Percentiles rank a stretch among this genome's conserved stretches.
Evolutionary conservation across 2,888 invertebrate species (phyloP).

Genomic region (Sepiola atlantica): DNA sequence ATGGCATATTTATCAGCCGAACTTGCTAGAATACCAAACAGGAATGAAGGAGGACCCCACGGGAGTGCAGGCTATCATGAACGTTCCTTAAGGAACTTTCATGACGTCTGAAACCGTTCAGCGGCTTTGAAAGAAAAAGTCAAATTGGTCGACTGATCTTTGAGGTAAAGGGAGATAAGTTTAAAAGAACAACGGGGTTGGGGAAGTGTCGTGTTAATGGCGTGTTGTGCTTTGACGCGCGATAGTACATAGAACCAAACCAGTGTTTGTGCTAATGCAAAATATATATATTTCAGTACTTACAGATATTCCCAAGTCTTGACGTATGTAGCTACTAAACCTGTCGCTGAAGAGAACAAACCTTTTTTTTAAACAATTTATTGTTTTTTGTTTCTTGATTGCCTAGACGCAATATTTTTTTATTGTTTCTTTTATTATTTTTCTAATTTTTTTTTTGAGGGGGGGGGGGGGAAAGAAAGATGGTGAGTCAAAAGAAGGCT

Average conservation of each 20-base stretch:
- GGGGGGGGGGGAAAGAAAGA: too few relatives aligned
- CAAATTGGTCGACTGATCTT: background rate
- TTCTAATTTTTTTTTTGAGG: too few relatives aligned
- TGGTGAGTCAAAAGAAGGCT: too few relatives aligned
- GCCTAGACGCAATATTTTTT: too few relatives aligned
- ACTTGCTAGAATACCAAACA: background rate
- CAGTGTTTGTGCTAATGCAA: background rate
- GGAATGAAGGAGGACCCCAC: background rate
- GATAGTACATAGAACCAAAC: background rate
- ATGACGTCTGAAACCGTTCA: background rate
- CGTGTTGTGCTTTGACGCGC: background rate
- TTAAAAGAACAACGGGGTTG: background rate
- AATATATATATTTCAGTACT: too few relatives aligned
- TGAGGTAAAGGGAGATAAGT: background rate
- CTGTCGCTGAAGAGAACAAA: too few relatives aligned
- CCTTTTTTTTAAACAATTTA: too few relatives aligned
- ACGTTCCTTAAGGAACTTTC: background rate
- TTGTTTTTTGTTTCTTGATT: too few relatives aligned
- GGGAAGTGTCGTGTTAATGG: background rate
- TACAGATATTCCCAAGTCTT: too few relatives aligned
- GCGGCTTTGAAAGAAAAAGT: background rate
- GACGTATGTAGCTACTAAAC: too few relatives aligned
- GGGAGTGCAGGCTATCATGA: background rate
- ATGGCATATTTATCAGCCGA: background rate
- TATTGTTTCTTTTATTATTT: too few relatives aligned